Conservation (phyloP, 2,113 vertebrate genomes). For the Gorsachius goisagi region DNA sequence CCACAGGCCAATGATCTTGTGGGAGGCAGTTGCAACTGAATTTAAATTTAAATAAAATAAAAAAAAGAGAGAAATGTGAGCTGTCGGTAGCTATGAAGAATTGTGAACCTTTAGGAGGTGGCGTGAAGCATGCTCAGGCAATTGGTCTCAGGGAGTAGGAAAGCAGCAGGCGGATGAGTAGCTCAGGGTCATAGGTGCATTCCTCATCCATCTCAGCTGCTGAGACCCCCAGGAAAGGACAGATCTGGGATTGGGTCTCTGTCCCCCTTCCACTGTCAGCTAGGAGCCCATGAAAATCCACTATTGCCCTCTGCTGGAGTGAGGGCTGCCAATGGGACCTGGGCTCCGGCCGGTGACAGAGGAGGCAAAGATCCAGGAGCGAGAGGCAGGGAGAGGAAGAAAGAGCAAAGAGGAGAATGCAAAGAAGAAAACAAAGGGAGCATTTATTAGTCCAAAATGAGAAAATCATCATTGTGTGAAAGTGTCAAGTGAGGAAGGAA, state of each 20-base stretch:
- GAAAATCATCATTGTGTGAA: rapidly evolving
- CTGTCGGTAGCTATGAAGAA: not conserved
- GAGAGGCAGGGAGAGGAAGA: not conserved
- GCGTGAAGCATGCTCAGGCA: not conserved
- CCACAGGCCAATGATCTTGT: not conserved
- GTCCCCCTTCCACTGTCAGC: not conserved
- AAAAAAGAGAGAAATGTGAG: not conserved
- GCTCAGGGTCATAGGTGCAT: not conserved
- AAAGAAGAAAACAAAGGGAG: not conserved
- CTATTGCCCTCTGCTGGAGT: constrained; percentile 58
- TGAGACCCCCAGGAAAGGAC: not conserved
- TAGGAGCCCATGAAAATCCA: not conserved
- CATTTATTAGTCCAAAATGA: not conserved
- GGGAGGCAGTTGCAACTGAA: not conserved
- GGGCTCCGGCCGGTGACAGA: rapidly evolving
- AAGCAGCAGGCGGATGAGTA: rapidly evolving
- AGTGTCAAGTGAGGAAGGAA: not conserved
- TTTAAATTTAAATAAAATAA: not conserved
- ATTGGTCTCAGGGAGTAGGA: rapidly evolving
- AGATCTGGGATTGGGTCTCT: not conserved
- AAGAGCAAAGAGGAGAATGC: not conserved
- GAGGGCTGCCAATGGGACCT: not conserved
- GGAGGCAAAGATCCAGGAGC: not conserved
- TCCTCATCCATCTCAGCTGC: not conserved
- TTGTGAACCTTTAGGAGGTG: not conserved